A percentile compares a stretch with the other conserved stretches of the same genome.
These are phyloP conservation scores for Alectura lathami DNA, from an alignment of 2,113 vertebrate species.

Conservation along the genomic window DNA sequence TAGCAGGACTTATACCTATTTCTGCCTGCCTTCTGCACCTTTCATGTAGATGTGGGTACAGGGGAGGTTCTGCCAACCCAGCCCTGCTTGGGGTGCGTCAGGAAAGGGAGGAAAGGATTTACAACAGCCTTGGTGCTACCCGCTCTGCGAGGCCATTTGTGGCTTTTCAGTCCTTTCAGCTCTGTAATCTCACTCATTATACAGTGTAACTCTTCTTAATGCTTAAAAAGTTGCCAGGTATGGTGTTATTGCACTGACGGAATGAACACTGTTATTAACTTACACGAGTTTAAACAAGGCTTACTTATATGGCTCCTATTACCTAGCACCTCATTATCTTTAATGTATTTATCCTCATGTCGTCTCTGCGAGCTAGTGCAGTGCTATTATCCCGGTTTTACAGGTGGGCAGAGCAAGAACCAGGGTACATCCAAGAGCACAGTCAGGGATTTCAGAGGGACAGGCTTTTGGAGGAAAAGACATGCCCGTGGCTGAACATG, in stretches of 20 bases:
- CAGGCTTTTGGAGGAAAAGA: neutral
- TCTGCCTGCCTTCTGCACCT: neutral
- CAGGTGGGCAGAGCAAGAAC: conserved; percentile 26
- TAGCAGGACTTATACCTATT: neutral
- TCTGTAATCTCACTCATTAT: conserved; percentile 74
- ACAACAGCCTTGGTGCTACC: conserved; percentile 57
- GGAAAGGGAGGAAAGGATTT: conserved; percentile 32
- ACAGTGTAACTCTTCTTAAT: conserved; percentile 60
- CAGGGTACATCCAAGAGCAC: neutral
- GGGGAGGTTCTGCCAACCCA: neutral
- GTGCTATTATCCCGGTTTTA: conserved; percentile 53
- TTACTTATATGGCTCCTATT: conserved; percentile 41
- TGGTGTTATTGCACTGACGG: conserved; percentile 22
- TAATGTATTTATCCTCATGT: conserved; percentile 49
- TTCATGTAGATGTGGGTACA: neutral
- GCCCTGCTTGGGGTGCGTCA: neutral
- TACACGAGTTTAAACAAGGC: conserved; percentile 22
- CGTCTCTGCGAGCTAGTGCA: neutral
- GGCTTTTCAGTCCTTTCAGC: conserved; percentile 72
- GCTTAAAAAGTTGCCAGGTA: conserved; percentile 68
- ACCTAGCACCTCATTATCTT: conserved; percentile 37
- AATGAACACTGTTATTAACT: conserved; percentile 70
- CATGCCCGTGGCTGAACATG: fast-evolving
- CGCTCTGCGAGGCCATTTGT: conserved; percentile 54
- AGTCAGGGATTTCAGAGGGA: conserved; percentile 8